Conservation (phyloP, 2,797 vertebrate species). For the Chaetodon trifasciatus region DNA sequence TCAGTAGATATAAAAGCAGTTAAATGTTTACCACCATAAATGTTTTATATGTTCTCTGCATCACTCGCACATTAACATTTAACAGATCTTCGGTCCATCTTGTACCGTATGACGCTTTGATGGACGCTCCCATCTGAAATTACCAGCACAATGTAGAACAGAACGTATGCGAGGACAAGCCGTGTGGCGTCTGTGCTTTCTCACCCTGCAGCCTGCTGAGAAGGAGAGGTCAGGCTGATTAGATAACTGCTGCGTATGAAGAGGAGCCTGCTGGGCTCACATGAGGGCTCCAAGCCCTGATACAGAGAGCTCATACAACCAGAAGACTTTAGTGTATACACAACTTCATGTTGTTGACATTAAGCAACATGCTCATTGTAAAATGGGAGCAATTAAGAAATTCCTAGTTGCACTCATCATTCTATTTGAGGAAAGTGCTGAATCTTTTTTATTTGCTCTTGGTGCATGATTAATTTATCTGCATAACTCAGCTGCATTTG, state of each 20-base stretch:
- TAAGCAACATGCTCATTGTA: neutral
- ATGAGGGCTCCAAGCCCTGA: conserved; percentile 45
- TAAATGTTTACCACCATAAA: neutral
- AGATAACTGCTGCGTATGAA: conserved; percentile 78
- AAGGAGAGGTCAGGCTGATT: conserved; percentile 77
- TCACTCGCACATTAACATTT: neutral
- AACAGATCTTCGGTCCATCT: neutral
- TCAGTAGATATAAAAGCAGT: neutral
- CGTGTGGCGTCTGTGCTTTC: conserved; percentile 73
- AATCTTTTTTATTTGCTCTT: neutral
- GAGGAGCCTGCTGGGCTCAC: conserved; percentile 63
- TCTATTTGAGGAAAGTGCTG: neutral
- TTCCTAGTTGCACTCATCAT: neutral
- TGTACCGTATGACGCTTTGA: neutral
- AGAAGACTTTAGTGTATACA: neutral
- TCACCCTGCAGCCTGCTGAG: conserved; percentile 67
- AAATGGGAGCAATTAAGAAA: conserved; percentile 7
- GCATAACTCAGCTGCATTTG: neutral
- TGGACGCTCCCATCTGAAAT: conserved; percentile 16
- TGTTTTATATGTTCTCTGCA: neutral
- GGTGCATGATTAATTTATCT: neutral
- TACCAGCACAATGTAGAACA: conserved; percentile 20
- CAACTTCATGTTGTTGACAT: neutral
- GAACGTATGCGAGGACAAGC: conserved; percentile 53
- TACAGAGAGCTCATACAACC: conserved; percentile 35